Conservation (phyloP, 2,113 vertebrate genomes). For the Scalopus aquaticus region DNA sequence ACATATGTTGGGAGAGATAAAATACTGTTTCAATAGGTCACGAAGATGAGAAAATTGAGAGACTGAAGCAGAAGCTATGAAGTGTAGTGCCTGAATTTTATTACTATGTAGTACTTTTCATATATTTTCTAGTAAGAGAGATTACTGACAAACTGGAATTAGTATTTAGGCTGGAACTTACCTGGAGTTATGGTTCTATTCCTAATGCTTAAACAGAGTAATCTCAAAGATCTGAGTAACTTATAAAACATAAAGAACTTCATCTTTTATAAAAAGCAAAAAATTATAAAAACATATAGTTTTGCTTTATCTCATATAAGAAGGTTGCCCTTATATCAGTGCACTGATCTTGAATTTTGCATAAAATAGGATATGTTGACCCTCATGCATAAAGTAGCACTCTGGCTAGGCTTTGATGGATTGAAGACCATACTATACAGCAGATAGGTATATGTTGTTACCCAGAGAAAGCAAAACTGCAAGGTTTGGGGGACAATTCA, state of each 20-base stretch:
- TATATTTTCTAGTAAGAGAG: background rate
- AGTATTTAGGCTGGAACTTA: background rate
- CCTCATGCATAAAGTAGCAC: background rate
- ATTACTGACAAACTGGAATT: background rate
- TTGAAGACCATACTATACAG: background rate
- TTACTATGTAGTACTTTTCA: background rate
- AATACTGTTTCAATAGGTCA: constrained; percentile 20
- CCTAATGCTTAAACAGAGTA: background rate
- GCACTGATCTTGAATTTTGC: background rate
- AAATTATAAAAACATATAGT: background rate
- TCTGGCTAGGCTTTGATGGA: background rate
- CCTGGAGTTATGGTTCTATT: background rate
- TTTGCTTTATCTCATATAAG: background rate
- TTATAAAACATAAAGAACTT: background rate
- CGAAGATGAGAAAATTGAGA: constrained; percentile 31
- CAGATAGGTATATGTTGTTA: background rate
- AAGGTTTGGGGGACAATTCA: background rate
- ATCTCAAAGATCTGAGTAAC: background rate
- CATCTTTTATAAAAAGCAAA: background rate
- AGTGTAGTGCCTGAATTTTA: background rate
- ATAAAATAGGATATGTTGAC: background rate
- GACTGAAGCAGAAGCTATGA: background rate
- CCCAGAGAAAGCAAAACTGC: background rate
- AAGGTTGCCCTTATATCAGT: background rate
- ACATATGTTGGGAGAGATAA: background rate